A percentile compares a stretch with the other conserved stretches of the same genome.
Evolutionary conservation across 2,113 vertebrate species (phyloP).

Genomic region (Chauna torquata): DNA sequence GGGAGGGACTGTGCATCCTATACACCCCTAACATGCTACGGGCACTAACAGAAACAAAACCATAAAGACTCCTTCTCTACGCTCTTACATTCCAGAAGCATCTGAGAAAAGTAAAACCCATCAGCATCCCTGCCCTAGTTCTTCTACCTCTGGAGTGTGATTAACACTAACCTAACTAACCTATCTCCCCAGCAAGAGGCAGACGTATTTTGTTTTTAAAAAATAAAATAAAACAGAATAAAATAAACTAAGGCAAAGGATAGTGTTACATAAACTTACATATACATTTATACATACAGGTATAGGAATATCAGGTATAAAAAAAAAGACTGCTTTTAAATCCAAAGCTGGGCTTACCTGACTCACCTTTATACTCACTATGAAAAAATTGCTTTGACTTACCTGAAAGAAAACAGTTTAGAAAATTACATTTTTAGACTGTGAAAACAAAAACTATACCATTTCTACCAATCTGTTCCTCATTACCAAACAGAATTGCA

Average conservation of each 20-base stretch:
- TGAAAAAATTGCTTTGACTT: conserved; percentile 40
- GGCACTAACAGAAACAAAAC: not conserved
- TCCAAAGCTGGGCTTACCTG: conserved; percentile 32
- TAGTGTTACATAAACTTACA: not conserved
- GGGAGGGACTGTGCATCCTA: not conserved
- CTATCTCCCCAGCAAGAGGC: not conserved
- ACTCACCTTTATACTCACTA: not conserved
- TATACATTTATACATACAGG: not conserved
- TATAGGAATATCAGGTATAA: not conserved
- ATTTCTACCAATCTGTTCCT: not conserved
- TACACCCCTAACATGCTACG: not conserved
- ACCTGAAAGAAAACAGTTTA: conserved; percentile 57
- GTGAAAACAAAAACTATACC: not conserved
- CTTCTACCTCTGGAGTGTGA: not conserved
- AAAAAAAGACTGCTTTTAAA: not conserved
- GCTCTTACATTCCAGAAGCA: not conserved
- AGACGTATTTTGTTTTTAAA: not conserved
- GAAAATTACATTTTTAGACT: conserved; percentile 13
- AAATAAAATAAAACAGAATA: not conserved
- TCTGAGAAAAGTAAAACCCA: not conserved
- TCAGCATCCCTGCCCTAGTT: not conserved
- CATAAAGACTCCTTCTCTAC: not conserved
- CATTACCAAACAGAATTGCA: not conserved
- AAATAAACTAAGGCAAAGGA: not conserved
- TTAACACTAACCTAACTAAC: not conserved